Conservation (phyloP, 2,113 vertebrate species). For the Sceloporus tristichus region DNA sequence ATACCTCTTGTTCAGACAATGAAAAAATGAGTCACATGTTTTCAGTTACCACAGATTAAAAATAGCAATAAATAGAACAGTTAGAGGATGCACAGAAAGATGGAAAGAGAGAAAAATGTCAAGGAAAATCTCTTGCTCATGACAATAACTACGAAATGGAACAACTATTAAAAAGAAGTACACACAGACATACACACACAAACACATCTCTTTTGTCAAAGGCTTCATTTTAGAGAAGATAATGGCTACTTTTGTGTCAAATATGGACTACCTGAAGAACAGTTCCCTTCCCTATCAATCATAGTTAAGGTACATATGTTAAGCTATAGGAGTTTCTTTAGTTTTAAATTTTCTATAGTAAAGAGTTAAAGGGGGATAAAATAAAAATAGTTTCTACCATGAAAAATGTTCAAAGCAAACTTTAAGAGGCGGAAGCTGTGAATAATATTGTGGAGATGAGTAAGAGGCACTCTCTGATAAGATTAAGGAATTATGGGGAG, state of each 20-base stretch:
- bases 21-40: background rate
- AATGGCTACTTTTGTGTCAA: background rate
- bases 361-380: background rate
- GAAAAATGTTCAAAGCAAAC: conserved; percentile 19
- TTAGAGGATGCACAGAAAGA: background rate
- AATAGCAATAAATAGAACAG: background rate
- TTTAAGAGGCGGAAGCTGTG: background rate
- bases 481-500: conserved; percentile 43
- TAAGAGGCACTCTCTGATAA: conserved; percentile 22
- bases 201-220: background rate
- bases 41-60: background rate
- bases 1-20: background rate
- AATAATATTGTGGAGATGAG: conserved; percentile 18
- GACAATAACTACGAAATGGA: background rate
- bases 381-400: background rate
- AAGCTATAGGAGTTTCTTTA: background rate
- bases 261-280: too few relatives aligned
- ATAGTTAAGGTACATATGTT: too few relatives aligned
- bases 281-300: background rate
- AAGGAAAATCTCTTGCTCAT: background rate
- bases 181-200: background rate
- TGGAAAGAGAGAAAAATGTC: background rate
- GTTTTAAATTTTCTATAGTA: background rate
- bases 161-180: background rate
- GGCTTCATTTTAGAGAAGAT: background rate